These are phyloP conservation scores for Dicyrtoma fusca DNA, from an alignment of 2,888 invertebrate species.

Conservation along the genomic window DNA sequence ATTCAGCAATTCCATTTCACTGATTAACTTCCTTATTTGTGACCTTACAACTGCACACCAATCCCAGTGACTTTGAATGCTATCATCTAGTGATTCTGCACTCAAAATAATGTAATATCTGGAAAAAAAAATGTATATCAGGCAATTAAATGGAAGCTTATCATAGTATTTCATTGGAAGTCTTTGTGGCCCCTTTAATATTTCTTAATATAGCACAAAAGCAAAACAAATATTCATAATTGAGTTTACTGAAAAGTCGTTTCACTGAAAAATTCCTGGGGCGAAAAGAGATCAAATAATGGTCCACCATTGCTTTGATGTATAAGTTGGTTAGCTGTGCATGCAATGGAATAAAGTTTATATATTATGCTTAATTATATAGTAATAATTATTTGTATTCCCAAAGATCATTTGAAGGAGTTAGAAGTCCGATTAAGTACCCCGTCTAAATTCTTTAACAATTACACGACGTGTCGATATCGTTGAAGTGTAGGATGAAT, in stretches of 20 bases:
- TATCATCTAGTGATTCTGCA: neutral
- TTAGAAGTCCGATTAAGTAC: neutral
- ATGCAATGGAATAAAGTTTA: too few species aligned
- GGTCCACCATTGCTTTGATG: too few species aligned
- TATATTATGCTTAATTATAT: too few species aligned
- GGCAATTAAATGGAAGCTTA: too few species aligned
- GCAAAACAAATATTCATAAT: neutral
- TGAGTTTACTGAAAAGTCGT: neutral
- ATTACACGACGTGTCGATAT: slow-evolving; percentile 21
- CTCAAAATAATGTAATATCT: slow-evolving; percentile 8
- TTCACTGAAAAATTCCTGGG: neutral
- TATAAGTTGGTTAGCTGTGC: too few species aligned
- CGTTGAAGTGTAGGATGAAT: slow-evolving; percentile 2
- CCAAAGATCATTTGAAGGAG: too few species aligned
- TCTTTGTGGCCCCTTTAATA: too few species aligned
- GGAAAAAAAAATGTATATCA: too few species aligned
- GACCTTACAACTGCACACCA: slow-evolving; percentile 24
- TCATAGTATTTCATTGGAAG: too few species aligned
- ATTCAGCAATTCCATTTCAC: neutral
- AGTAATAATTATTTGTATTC: too few species aligned
- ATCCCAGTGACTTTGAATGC: neutral
- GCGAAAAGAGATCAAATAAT: too few species aligned
- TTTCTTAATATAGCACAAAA: too few species aligned
- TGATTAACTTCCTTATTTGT: slow-evolving; percentile 4
- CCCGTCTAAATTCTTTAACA: slow-evolving; percentile 8